These are phyloP conservation scores for Champsocephalus gunnari DNA, from an alignment of 2,797 vertebrate species.

Conservation along the genomic window DNA sequence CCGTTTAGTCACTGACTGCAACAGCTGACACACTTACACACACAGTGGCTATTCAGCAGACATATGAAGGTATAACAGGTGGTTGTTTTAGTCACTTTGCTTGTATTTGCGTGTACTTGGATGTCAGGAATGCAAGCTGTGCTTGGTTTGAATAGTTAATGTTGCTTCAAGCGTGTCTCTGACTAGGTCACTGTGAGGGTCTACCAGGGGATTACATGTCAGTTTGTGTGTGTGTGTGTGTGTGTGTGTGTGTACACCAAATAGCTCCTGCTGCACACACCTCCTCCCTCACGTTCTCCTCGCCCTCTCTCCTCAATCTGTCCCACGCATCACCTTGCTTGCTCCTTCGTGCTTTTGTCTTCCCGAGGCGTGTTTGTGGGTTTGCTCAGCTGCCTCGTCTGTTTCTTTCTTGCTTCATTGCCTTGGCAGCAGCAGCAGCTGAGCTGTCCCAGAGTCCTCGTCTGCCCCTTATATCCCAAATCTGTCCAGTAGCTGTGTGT, in stretches of 20 bases:
- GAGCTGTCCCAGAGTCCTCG: conserved; percentile 59
- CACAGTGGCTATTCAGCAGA: conserved; percentile 68
- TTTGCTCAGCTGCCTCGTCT: conserved; percentile 77
- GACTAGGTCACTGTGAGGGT: conserved; percentile 30
- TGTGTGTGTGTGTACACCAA: not conserved
- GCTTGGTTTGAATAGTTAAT: conserved; percentile 44
- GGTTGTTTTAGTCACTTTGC: conserved; percentile 75
- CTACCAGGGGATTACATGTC: conserved; percentile 36
- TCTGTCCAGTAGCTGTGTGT: conserved; percentile 53
- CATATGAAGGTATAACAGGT: conserved; percentile 79
- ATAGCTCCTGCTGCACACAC: conserved; percentile 8
- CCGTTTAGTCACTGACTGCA: conserved; percentile 31
- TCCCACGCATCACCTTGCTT: conserved; percentile 31
- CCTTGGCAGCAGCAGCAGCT: conserved; percentile 42
- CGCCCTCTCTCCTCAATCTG: conserved; percentile 13
- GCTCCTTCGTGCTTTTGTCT: conserved; percentile 36
- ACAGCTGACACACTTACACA: conserved; percentile 18
- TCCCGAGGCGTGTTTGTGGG: conserved; percentile 32
- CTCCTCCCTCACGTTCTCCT: conserved; percentile 17
- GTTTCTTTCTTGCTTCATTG: conserved; percentile 67
- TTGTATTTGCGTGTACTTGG: conserved; percentile 30
- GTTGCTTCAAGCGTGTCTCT: conserved; percentile 33
- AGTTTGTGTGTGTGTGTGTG: not conserved
- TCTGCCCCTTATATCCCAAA: conserved; percentile 50
- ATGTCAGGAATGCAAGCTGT: conserved; percentile 27